Percentiles rank a stretch among this genome's conserved stretches.
These are phyloP conservation scores for Drosophila mayaguana DNA, from an alignment of 2,888 invertebrate species.

Conservation along the genomic window DNA sequence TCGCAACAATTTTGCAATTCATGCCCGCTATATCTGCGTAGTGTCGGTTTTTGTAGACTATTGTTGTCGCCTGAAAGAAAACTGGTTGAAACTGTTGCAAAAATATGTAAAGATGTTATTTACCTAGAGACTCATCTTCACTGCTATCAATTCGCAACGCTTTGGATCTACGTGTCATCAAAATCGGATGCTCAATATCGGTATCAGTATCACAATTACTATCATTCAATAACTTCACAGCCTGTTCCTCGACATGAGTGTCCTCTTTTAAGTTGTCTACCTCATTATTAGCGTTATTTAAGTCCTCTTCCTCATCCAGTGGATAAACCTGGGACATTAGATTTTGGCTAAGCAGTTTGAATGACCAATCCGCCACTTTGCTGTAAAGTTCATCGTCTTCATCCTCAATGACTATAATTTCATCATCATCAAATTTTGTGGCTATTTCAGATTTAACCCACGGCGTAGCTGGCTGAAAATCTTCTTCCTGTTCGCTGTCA, in stretches of 20 bases:
- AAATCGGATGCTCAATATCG: neutral
- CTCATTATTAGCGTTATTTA: conserved; percentile 13
- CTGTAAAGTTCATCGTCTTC: conserved; percentile 74
- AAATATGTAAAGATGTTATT: neutral
- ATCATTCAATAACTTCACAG: conserved; percentile 18
- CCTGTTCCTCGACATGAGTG: conserved; percentile 1
- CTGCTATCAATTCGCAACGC: conserved; percentile 46
- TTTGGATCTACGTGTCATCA: neutral
- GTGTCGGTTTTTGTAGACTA: neutral
- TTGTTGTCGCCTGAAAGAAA: conserved; percentile 10
- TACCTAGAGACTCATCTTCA: conserved; percentile 29
- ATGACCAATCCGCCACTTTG: conserved; percentile 78
- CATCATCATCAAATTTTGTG: conserved; percentile 42
- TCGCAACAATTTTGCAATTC: no score
- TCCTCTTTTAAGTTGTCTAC: neutral
- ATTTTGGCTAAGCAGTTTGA: conserved; percentile 75
- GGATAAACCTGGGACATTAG: conserved; percentile 77
- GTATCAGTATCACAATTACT: neutral
- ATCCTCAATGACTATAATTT: conserved; percentile 65
- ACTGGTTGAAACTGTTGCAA: neutral
- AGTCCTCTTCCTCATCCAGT: conserved; percentile 27
- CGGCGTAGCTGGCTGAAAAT: conserved; percentile 6
- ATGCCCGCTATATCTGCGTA: conserved; percentile 16
- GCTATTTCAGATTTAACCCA: conserved; percentile 26
- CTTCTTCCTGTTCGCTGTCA: conserved; percentile 31